phyloP scores from a whole-genome alignment of 1,140 invertebrate species.

The Nylanderia fulva region DNA sequence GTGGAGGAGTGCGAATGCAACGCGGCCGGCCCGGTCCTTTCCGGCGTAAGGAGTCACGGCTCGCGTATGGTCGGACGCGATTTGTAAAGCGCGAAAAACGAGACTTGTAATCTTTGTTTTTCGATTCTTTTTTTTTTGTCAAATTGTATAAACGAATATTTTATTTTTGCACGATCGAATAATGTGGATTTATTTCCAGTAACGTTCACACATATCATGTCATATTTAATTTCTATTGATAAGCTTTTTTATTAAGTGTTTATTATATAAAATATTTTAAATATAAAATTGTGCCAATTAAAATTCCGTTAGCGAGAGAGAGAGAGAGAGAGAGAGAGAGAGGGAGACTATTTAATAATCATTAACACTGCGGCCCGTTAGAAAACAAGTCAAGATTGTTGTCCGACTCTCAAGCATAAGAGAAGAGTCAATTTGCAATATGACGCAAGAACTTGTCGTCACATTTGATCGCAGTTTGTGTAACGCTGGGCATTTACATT shows the following conservation, averaged over 20 bases:
- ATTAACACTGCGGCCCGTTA: not conserved
- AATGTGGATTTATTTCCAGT: not conserved
- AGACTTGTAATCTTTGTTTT: too few species aligned
- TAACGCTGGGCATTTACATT: conserved; percentile 11
- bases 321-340: not conserved
- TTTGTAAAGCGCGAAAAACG: not conserved
- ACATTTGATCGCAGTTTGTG: conserved; percentile 6
- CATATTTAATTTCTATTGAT: not conserved
- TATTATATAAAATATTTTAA: not conserved
- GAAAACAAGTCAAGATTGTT: not conserved
- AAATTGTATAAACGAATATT: not conserved
- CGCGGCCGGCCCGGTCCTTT: not conserved
- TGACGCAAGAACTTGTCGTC: conserved; percentile 1
- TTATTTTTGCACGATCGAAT: not conserved
- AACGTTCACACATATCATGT: not conserved
- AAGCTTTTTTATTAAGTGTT: not conserved
- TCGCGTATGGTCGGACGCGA: conserved; percentile 62
- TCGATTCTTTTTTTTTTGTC: not conserved
- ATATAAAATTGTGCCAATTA: conserved; percentile 1
- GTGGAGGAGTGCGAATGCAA: conserved; percentile 46
- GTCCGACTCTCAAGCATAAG: not conserved
- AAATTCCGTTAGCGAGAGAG: not conserved
- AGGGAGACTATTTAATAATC: not conserved
- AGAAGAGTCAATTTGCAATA: not conserved
- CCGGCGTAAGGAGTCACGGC: conserved; percentile 65